Evolutionary conservation across 1,140 invertebrate genomes (phyloP), one percentile per base, ranked within the genome.

Genomic region (Pissodes strobi): DNA sequence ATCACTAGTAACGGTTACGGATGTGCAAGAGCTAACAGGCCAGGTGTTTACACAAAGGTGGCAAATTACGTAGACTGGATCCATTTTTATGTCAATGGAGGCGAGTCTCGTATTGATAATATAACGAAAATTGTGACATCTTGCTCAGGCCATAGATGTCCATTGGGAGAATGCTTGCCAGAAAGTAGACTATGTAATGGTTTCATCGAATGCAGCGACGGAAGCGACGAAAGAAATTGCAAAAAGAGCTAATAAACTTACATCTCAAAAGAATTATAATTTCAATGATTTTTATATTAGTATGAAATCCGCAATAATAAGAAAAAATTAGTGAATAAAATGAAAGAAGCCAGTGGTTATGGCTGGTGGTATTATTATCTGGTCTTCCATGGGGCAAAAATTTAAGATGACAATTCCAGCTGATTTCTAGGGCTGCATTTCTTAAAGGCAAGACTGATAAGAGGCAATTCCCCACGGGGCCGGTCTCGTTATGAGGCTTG

Each of bases 11-110:
- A 95, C 81, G 94, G 94, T 0, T 91, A 92, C 72, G 91, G 91
- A 0, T 94, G 92, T 74, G 93, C 91, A 0, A 83, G 89, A 60
- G 87, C 89, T 1, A 90, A 91, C 75, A 80, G 90, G 22, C 92
- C 92, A 1, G 93, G 92, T 1, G 91, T 95, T 41, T 95, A 95
- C 79, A 94, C 92, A 0, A 92, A 92, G 77, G 91, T 93, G 3
- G 81, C 87, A 58, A 84, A 90, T 73, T 92, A 93, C 76, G 76
- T 92, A 13, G 82, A 85, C 27, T 93, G 90, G 87, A 90, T 93
- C 21, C 82, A 90, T 13, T 66, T 39, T 12, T 60, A 73, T 41
- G 60, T 72, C 6, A 48, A 64, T 21, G 64, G 64, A 13, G 56
- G 68, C 21, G 45, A 55, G 2, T 52, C 61, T 61, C 19, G 21